Base-by-base conservation (phyloP, 2,888 invertebrate species). In the Tipula confusa region DNA sequence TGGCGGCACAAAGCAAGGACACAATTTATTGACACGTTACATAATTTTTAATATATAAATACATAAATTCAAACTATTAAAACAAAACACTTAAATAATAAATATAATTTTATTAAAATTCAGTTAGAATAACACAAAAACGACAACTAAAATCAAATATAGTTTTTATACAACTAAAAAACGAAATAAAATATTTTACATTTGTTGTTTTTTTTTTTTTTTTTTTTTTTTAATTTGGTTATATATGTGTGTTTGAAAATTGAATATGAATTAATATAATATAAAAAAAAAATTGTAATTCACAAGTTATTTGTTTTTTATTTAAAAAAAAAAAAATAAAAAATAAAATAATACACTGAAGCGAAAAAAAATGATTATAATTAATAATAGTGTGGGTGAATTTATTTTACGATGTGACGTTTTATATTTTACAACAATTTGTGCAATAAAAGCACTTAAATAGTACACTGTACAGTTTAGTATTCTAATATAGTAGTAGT, bases 101-200 rank as follows among this genome's bases (percentile, higher is more conserved):
- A 24, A 43, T n/a, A 36, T 2, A 15, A 43, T 24, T 64, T 64
- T 64, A 64, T 24, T 64, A 64, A 64, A 64, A 64, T 24, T 64
- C 15, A 29, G 80, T 29, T 80, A 80, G 80, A 80, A 80, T 29
- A 80, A 29, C 80, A 80, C 80, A 29, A 80, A 80, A 80, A 80
- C 64, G 80, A 80, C 29, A 80, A 80, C 80, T 80, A 80, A 80
- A 80, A 80, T 80, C 80, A 80, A 80, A 80, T 80, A 80, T 80
- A 80, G 80, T 80, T 80, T 80, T 80, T 80, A 80, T 80, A 80
- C 29, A 29, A 80, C 80, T 80, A 80, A 80, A 64, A 80, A 31
- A 80, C 29, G 29, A 29, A 80, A 80, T 31, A 80, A 80, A 29
- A 80, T 29, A 80, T 80, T 80, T 29, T 80, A 80, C 64, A 64